phyloP scores from a whole-genome alignment of 2,888 invertebrate species.

The Thereva unica region DNA sequence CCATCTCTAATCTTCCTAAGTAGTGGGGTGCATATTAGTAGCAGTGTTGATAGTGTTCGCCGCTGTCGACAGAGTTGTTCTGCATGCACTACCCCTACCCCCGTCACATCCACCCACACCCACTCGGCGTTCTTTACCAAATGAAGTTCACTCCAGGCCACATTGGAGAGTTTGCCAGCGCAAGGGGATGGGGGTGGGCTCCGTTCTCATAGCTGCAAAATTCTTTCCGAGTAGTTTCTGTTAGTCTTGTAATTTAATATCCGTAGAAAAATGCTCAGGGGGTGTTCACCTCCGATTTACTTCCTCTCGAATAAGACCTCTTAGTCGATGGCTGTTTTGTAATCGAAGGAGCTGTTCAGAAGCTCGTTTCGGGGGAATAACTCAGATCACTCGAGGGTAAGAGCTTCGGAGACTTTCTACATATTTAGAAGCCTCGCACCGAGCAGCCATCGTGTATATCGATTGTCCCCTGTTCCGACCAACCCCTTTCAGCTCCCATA shows the following conservation, averaged over 20 bases:
- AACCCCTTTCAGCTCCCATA: no score
- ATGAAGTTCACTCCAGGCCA: not conserved
- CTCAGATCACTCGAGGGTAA: not conserved
- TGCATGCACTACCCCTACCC: not conserved
- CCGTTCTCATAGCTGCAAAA: not conserved
- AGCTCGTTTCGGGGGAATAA: not conserved
- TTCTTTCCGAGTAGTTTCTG: conserved; percentile 17
- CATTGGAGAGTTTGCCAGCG: not conserved
- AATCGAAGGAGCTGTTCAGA: conserved; percentile 8
- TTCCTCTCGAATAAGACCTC: conserved; percentile 3
- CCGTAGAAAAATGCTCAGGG: conserved; percentile 1
- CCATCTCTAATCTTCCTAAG: conserved; percentile 12
- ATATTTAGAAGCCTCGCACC: conserved; percentile 6
- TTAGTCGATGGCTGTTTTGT: conserved; percentile 13
- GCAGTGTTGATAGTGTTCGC: not conserved
- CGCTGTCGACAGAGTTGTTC: conserved; percentile 9
- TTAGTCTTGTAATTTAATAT: conserved; percentile 35
- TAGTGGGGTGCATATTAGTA: conserved; percentile 1
- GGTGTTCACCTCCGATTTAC: not conserved
- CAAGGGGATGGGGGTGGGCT: no score
- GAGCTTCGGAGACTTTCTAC: conserved; percentile 12
- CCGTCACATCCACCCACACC: not conserved
- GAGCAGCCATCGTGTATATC: not conserved
- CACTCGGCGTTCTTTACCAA: conserved; percentile 10
- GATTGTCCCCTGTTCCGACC: not conserved